These are phyloP conservation scores for Cheilosia scutellata DNA, from an alignment of 2,888 invertebrate genomes.

Conservation along the genomic window DNA sequence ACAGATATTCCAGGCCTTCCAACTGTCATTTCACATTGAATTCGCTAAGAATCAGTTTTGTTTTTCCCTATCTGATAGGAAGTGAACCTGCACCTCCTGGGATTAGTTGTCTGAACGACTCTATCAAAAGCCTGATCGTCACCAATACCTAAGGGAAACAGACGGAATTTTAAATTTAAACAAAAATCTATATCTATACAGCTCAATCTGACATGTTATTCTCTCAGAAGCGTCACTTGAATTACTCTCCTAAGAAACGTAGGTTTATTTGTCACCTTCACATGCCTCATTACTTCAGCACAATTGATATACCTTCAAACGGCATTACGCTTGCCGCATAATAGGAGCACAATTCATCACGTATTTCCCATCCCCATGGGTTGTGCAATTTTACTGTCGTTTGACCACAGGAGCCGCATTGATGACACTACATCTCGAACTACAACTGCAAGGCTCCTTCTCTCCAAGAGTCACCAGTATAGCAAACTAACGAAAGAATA, in stretches of 20 bases:
- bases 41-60: too few species aligned
- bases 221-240: neutral
- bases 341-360: neutral
- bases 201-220: too few species aligned
- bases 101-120: too few species aligned
- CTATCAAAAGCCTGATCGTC: too few species aligned
- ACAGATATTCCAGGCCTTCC: too few species aligned
- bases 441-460: neutral
- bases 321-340: constrained; percentile 1
- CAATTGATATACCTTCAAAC: constrained; percentile 49
- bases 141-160: too few species aligned
- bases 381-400: constrained; percentile 19
- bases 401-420: constrained; percentile 46
- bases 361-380: neutral
- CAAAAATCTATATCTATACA: too few species aligned
- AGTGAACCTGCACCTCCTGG: too few species aligned
- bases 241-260: neutral
- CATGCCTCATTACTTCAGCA: constrained; percentile 36
- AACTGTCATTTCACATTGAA: too few species aligned
- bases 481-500: constrained; percentile 11
- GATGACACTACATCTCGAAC: neutral
- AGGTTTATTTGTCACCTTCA: constrained; percentile 29
- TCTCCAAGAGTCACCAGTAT: neutral
- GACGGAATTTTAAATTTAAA: too few species aligned
- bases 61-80: too few species aligned